These are phyloP conservation scores for Oryzaephilus surinamensis DNA, from an alignment of 1,140 invertebrate genomes.

Conservation along the genomic window DNA sequence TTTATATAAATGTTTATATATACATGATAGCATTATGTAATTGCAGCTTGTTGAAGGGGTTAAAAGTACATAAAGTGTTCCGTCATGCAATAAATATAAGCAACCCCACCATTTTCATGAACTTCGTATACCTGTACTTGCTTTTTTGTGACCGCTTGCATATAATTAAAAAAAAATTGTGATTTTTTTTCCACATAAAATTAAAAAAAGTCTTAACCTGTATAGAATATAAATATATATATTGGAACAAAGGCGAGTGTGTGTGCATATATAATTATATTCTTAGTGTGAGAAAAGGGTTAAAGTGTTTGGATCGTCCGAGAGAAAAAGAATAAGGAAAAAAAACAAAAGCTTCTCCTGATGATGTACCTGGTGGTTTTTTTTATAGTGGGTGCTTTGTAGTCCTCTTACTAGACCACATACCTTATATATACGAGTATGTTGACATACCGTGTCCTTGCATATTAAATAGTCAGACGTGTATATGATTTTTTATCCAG, in stretches of 20 bases:
- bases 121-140: not conserved
- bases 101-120: too few relatives aligned
- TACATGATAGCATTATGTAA: too few relatives aligned
- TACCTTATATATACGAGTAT: constrained; percentile 18
- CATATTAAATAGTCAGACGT: constrained; percentile 28
- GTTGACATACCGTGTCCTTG: constrained; percentile 31
- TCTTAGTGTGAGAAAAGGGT: constrained; percentile 27
- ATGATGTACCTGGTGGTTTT: constrained; percentile 28
- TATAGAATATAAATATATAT: too few relatives aligned
- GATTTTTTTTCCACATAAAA: not conserved
- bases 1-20: too few relatives aligned
- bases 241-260: too few relatives aligned
- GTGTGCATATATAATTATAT: not conserved
- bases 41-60: too few relatives aligned
- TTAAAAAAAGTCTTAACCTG: not conserved
- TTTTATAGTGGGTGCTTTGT: constrained; percentile 28
- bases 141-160: not conserved
- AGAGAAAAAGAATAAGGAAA: constrained; percentile 24
- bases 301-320: constrained; percentile 15
- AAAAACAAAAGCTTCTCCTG: constrained; percentile 9
- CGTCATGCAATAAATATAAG: too few relatives aligned
- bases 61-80: too few relatives aligned
- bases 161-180: not conserved
- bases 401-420: constrained; percentile 22
- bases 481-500: constrained; percentile 20